Percentiles rank a stretch among this genome's conserved stretches.
Conservation (phyloP, 2,888 invertebrate genomes). For the Drosophila demipolita region DNA sequence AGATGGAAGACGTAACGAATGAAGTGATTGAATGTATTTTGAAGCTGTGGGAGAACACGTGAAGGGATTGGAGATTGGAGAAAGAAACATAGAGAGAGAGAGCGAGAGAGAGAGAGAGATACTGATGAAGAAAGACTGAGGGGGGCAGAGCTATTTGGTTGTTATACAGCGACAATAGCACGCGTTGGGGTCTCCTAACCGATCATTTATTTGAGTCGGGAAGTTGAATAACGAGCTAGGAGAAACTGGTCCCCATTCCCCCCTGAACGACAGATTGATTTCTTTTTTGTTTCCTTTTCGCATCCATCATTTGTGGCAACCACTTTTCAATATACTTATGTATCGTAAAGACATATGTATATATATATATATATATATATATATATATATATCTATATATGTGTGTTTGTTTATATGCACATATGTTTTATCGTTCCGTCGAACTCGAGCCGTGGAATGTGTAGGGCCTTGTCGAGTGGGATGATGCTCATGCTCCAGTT, state of each 20-base stretch:
- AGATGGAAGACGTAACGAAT: slow-evolving; percentile 58
- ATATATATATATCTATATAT: slow-evolving; percentile 14
- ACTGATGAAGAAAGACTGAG: neutral
- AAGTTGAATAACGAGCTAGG: slow-evolving; percentile 30
- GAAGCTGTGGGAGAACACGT: slow-evolving; percentile 32
- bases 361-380: slow-evolving; percentile 8
- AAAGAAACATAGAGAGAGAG: neutral
- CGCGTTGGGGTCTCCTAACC: slow-evolving; percentile 58
- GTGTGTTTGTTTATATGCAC: slow-evolving; percentile 13
- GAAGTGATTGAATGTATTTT: slow-evolving; percentile 76
- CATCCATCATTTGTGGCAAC: slow-evolving; percentile 56
- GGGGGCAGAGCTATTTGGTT: slow-evolving; percentile 31
- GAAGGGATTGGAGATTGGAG: slow-evolving; percentile 11
- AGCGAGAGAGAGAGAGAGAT: neutral
- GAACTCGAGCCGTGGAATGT: slow-evolving; percentile 8
- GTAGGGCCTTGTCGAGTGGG: slow-evolving; percentile 26
- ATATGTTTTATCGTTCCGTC: slow-evolving; percentile 45
- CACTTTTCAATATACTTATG: slow-evolving; percentile 29
- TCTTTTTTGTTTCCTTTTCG: slow-evolving; percentile 59
- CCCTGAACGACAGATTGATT: slow-evolving; percentile 56
- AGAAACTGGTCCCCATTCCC: slow-evolving; percentile 10
- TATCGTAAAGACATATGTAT: slow-evolving; percentile 9
- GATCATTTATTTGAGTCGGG: slow-evolving; percentile 34
- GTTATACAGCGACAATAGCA: slow-evolving; percentile 64
- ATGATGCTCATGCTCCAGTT: slow-evolving; percentile 45